phyloP scores from a whole-genome alignment of 2,797 vertebrate species.

The Melopsittacus undulatus region DNA sequence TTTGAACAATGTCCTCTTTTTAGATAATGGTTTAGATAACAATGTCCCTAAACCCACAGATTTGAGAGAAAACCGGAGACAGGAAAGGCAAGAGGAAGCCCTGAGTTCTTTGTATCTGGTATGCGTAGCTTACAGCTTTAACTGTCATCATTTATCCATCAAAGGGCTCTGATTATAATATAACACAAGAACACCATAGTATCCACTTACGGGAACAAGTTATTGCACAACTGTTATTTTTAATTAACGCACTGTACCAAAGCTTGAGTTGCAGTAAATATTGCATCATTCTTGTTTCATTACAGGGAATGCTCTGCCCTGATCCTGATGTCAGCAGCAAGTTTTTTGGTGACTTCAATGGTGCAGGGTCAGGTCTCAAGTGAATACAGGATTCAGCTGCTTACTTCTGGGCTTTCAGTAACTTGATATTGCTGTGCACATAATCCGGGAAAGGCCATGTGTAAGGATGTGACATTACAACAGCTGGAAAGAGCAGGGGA shows the following conservation, averaged over 20 bases:
- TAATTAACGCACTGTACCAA: background rate
- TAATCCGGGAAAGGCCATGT: background rate
- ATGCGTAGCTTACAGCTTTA: background rate
- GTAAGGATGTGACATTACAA: background rate
- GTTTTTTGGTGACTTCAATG: background rate
- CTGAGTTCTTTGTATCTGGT: background rate
- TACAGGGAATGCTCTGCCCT: background rate
- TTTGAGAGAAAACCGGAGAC: background rate
- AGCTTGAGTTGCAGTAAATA: background rate
- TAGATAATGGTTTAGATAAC: background rate
- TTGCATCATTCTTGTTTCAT: background rate
- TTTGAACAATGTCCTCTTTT: background rate
- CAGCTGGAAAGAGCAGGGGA: background rate
- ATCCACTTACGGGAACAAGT: background rate
- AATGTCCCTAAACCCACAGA: background rate
- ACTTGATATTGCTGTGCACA: background rate
- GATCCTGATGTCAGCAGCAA: background rate
- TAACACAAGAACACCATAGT: background rate
- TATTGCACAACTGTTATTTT: background rate
- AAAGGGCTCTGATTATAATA: background rate
- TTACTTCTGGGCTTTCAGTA: constrained; percentile 18
- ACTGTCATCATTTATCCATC: background rate
- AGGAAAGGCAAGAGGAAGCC: background rate
- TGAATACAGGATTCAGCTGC: background rate
- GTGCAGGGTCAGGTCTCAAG: background rate